Evolutionary conservation across 2,113 vertebrate species (phyloP).

Genomic region (Seriola dumerili): DNA sequence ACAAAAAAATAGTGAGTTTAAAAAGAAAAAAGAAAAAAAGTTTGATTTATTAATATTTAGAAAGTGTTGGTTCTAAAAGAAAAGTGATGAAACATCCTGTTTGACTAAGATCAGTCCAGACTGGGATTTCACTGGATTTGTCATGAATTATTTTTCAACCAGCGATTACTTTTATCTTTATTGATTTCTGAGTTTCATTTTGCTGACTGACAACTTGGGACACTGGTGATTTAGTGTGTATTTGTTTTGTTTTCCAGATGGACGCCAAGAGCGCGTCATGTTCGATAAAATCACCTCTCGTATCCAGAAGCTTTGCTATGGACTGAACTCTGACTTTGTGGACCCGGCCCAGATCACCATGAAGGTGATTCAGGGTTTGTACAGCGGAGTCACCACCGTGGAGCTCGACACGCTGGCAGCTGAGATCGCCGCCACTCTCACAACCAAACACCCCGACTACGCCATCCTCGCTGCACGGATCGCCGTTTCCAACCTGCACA

Average conservation of each 20-base stretch:
- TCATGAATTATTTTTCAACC: background rate
- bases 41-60: no score
- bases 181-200: background rate
- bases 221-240: background rate
- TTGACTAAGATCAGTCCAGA: no score
- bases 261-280: slow-evolving; percentile 97
- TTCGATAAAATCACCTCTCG: slow-evolving; percentile 98
- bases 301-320: slow-evolving; percentile 98
- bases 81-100: no score
- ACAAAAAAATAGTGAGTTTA: no score
- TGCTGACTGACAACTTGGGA: background rate
- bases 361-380: slow-evolving; percentile 98
- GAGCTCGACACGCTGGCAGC: slow-evolving; percentile 96
- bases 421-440: slow-evolving; percentile 95
- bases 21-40: no score
- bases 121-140: background rate
- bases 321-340: slow-evolving; percentile 95
- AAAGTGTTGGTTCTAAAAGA: no score
- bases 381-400: slow-evolving; percentile 96
- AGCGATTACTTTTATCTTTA: background rate
- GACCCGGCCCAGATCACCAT: slow-evolving; percentile 98
- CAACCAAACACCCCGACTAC: slow-evolving; percentile 97
- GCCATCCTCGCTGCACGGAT: slow-evolving; percentile 96
- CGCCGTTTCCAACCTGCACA: slow-evolving; percentile 97
- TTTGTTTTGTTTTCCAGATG: slow-evolving; percentile 84